Percentiles rank a stretch among this genome's conserved stretches.
These are phyloP conservation scores for Digitonthophagus gazella DNA, from an alignment of 2,888 invertebrate genomes.

Conservation along the genomic window DNA sequence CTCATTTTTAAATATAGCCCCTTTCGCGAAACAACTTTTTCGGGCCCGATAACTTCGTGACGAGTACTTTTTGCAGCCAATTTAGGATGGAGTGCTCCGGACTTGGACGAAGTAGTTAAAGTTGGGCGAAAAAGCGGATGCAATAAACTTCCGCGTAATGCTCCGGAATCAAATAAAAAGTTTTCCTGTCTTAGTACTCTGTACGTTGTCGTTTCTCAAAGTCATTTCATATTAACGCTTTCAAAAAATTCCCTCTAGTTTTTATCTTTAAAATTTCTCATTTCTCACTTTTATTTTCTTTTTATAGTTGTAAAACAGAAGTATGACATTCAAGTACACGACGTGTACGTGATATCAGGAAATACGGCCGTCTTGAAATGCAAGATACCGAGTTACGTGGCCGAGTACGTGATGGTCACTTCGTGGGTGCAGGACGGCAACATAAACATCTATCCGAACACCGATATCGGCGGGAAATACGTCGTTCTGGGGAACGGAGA, in stretches of 20 bases:
- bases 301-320: conserved; percentile 77
- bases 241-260: background rate
- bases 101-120: background rate
- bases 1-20: background rate
- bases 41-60: background rate
- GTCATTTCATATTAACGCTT: conserved; percentile 7
- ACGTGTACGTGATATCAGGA: conserved; percentile 88
- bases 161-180: conserved; percentile 1
- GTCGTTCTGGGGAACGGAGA: conserved; percentile 79
- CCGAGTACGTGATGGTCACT: conserved; percentile 82
- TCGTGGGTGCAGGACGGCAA: conserved; percentile 86
- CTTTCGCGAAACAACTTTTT: background rate
- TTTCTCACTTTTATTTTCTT: conserved; percentile 14
- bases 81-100: background rate
- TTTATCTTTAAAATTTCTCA: background rate
- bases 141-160: conserved; percentile 8
- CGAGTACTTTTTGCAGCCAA: background rate
- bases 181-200: background rate
- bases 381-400: conserved; percentile 83
- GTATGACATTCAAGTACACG: conserved; percentile 86
- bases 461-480: conserved; percentile 72
- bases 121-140: conserved; percentile 6
- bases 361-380: conserved; percentile 90
- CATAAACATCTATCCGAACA: conserved; percentile 75
- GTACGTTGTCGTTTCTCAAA: too few relatives aligned